Evolutionary conservation across 1,140 invertebrate genomes (phyloP).

Genomic region (Leptinotarsa defecta): DNA sequence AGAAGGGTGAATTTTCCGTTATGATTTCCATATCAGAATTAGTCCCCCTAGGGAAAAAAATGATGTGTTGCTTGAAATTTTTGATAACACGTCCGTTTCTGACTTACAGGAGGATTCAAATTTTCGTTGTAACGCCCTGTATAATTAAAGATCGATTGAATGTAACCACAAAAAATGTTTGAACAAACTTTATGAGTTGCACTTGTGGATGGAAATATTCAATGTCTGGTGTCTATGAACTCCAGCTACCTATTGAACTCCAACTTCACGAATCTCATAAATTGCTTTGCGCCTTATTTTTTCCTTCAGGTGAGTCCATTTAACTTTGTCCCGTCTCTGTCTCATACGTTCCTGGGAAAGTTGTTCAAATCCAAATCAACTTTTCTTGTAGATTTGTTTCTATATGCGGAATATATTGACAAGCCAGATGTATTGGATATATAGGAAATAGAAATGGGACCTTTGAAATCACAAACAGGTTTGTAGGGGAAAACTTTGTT

Average conservation of each 20-base stretch:
- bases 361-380: not conserved
- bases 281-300: not conserved
- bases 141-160: too few relatives aligned
- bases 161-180: too few relatives aligned
- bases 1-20: too few relatives aligned
- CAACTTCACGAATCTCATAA: not conserved
- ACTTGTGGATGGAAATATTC: not conserved
- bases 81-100: too few relatives aligned
- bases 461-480: conserved; percentile 3
- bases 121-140: too few relatives aligned
- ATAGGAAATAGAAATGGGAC: not conserved
- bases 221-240: not conserved
- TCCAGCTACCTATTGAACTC: not conserved
- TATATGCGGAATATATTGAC: not conserved
- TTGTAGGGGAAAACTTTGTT: not conserved
- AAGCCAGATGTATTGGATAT: not conserved
- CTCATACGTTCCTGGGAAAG: not conserved
- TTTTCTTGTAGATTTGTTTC: not conserved
- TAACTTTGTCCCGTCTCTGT: not conserved
- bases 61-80: too few relatives aligned
- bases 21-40: too few relatives aligned
- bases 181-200: too few relatives aligned
- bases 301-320: not conserved
- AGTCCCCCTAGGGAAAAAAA: too few relatives aligned
- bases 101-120: too few relatives aligned